Base-by-base conservation (phyloP, 2,797 vertebrate genomes). In the Tokudaia muenninki region DNA sequence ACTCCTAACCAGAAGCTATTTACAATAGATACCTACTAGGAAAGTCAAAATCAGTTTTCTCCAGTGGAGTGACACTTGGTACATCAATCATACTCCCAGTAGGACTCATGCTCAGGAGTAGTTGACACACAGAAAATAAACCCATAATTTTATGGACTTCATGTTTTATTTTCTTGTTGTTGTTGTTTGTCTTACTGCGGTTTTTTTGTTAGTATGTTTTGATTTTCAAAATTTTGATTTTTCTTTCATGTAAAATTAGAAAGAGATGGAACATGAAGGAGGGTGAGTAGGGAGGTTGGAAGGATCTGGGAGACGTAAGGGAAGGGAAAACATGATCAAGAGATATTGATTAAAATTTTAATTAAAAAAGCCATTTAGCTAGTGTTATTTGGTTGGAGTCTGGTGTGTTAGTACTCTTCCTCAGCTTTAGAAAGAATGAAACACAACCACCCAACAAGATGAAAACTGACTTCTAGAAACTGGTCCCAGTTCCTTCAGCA, bases 371-470 rank as follows among this genome's bases (percentile, higher is more conserved):
- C 3, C 3, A 6, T 52, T 29, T 22, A 41, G 34, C 22, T 19
- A 44, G n/a, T 50, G 44, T 70, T 75, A 75, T 55, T 79, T 83
- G 4, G 87, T n/a, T 70, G 44, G 12, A 84, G 21, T n/a, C 67
- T 90, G 21, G 70, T 37, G 24, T 87, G 50, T 22, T 22, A 75
- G 13, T 78, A 72, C 50, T 50, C 6, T 70, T 37, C 52, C 9
- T 97, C 26, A n/a, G 79, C 13, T 26, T 63, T 65, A 84, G 44
- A 47, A 19, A 90, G n/a, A 96, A 41, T 52, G 70, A 59, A 57
- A 91, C 41, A 61, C 41, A 83, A 24, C 6, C 31, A 87, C 50
- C 50, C 50, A 50, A 50, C 50, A 8, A 50, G 50, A 50, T 50
- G 50, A 50, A 50, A 50, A 50, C 50, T 50, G 50, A 50, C 50